A percentile compares a stretch with the other conserved stretches of the same genome.
These are phyloP conservation scores for Corythornis cristatus DNA, from an alignment of 2,113 vertebrate genomes.

Conservation along the genomic window DNA sequence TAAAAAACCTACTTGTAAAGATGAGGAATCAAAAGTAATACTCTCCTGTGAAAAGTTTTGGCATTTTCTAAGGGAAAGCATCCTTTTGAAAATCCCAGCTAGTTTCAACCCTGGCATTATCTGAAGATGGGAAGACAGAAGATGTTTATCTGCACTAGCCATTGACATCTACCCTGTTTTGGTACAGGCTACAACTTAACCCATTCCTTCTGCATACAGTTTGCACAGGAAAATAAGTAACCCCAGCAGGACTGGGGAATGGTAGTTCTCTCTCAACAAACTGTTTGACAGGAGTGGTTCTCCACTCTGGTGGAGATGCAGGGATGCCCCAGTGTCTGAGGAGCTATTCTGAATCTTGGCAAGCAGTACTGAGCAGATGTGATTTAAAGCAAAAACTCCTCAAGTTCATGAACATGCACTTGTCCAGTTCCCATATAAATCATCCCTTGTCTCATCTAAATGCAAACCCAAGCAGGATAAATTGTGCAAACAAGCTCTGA, in stretches of 20 bases:
- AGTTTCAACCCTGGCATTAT: neutral
- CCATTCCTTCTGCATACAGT: neutral
- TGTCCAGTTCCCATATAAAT: neutral
- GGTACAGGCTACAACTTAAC: neutral
- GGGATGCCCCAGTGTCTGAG: neutral
- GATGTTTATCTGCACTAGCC: neutral
- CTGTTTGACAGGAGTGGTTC: neutral
- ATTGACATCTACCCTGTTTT: neutral
- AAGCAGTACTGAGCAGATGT: neutral
- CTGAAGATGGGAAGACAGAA: neutral
- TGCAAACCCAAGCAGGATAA: neutral
- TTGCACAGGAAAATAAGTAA: neutral
- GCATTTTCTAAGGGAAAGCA: neutral
- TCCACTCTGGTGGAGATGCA: neutral
- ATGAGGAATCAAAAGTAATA: neutral
- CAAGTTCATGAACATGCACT: neutral
- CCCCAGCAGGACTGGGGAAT: neutral
- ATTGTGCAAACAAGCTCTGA: neutral
- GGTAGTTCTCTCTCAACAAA: neutral
- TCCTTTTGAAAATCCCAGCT: neutral
- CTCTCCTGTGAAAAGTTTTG: neutral
- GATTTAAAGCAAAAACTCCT: neutral
- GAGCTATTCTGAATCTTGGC: neutral
- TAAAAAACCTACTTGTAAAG: neutral
- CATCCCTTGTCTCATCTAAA: neutral